Conservation (phyloP, 2,797 vertebrate genomes). For the Sparidentex hasta region DNA sequence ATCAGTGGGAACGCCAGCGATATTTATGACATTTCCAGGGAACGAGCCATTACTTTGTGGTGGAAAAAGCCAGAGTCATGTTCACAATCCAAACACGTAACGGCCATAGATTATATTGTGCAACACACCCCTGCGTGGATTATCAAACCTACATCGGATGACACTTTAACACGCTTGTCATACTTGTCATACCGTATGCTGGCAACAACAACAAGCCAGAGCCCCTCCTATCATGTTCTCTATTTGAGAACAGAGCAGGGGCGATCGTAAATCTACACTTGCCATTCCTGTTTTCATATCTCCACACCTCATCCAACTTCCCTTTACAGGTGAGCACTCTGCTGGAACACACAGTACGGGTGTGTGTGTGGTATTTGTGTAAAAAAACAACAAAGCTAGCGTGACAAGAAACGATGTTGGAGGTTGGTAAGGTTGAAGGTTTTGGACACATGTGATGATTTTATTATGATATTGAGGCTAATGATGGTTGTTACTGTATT, state of each 20-base stretch:
- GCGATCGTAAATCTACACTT: conserved; percentile 8
- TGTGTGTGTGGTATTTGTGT: neutral
- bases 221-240: conserved; percentile 6
- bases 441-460: neutral
- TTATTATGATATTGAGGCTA: too few relatives aligned
- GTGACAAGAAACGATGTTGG: neutral
- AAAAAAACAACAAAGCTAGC: conserved; percentile 18
- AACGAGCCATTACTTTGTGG: neutral
- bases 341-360: neutral
- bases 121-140: conserved; percentile 1
- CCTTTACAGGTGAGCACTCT: neutral
- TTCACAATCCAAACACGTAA: conserved; percentile 6
- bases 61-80: neutral
- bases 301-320: conserved; percentile 36
- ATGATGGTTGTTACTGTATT: too few relatives aligned
- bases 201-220: neutral
- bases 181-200: neutral
- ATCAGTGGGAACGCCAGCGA: neutral
- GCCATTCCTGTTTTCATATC: conserved; percentile 57
- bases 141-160: neutral
- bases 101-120: neutral
- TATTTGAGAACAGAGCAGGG: conserved; percentile 5
- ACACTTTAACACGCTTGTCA: conserved; percentile 14
- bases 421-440: neutral
- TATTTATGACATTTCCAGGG: neutral